Base-by-base conservation (phyloP, 2,888 invertebrate genomes). In the Ormyrus nitidulus region DNA sequence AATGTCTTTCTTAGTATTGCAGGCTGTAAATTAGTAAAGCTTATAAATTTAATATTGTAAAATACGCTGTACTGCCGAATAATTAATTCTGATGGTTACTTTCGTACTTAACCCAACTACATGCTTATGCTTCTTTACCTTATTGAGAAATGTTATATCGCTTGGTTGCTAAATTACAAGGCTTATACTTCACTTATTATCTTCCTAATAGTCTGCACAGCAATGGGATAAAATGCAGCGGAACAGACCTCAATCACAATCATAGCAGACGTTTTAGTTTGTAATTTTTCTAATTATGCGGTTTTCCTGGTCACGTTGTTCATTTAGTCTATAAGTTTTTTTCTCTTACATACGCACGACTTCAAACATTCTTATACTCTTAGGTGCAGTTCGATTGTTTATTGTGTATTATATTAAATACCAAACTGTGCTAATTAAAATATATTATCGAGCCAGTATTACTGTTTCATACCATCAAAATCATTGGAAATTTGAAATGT, bases 61-160 rank as follows among this genome's bases (percentile, higher is more conserved):
- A 54, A 11, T 54, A 51, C 51, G 49, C 54, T 19, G 48, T 64
- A 3, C 8, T 34, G 65, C 62, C 11, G 19, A 62, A 34, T 61
- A 13, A 69, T 48, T 13, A 54, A 54, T 53, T 34, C 19, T 5
- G 49, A 49, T n/a, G 10, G 5, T 46, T 76, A 9, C 48, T 19
- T 44, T 51, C 48, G 6, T 13, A 34, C 34, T 34, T 34, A 34
- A 34, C 49, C n/a, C 34, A 34, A 49, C 3, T 58, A 70, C 77
- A 77, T 77, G 77, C n/a, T 13, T 49, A 51, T 54, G 70, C 19
- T 76, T 69, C 8, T 69, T 61, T 34, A 64, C 34, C 34, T n/a
- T 65, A 51, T 49, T n/a, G 46, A 49, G 49, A 44, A n/a, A n/a
- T 10, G 19, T 58, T 34, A 4, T 34, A 5, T n/a, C 46, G 53